Evolutionary conservation across 2,888 invertebrate species (phyloP).

Genomic region (Dynastes grantii): DNA sequence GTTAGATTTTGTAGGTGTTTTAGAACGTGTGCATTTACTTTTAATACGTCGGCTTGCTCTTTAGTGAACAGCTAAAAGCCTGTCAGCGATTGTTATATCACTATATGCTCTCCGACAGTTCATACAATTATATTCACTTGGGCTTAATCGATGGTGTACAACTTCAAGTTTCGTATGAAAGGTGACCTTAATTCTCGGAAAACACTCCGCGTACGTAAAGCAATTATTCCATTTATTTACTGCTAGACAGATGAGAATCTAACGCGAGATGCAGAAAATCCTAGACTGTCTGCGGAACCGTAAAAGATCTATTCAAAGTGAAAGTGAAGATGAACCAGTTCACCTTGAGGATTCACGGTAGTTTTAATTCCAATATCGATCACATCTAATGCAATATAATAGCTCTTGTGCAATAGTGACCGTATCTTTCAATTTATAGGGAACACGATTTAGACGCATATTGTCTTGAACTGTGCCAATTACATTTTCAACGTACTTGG

Average conservation of each 20-base stretch:
- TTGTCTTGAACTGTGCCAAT: conserved; percentile 28
- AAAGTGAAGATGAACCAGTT: conserved; percentile 61
- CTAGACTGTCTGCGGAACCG: conserved; percentile 24
- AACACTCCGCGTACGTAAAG: conserved; percentile 8
- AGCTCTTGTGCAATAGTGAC: conserved; percentile 33
- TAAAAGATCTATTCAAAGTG: conserved; percentile 53
- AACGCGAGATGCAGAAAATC: conserved; percentile 18
- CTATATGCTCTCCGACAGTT: conserved; percentile 2
- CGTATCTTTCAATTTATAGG: conserved; percentile 24
- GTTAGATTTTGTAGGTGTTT: conserved; percentile 33
- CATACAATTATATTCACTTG: conserved; percentile 26
- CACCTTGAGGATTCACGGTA: conserved; percentile 56
- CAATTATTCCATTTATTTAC: conserved; percentile 31
- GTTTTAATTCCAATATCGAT: conserved; percentile 51
- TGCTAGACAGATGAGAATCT: conserved; percentile 4
- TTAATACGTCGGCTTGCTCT: conserved; percentile 29
- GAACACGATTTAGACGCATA: conserved; percentile 32
- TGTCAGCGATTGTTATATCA: conserved; percentile 45
- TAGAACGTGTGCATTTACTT: conserved; percentile 37
- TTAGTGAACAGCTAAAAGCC: conserved; percentile 32
- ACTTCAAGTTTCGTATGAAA: conserved; percentile 32
- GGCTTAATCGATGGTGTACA: background rate
- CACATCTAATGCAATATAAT: conserved; percentile 42
- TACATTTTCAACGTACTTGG: conserved; percentile 15
- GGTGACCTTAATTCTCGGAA: conserved; percentile 40